Evolutionary conservation across 1,140 invertebrate species (phyloP).

Genomic region (Reticulitermes speratus): DNA sequence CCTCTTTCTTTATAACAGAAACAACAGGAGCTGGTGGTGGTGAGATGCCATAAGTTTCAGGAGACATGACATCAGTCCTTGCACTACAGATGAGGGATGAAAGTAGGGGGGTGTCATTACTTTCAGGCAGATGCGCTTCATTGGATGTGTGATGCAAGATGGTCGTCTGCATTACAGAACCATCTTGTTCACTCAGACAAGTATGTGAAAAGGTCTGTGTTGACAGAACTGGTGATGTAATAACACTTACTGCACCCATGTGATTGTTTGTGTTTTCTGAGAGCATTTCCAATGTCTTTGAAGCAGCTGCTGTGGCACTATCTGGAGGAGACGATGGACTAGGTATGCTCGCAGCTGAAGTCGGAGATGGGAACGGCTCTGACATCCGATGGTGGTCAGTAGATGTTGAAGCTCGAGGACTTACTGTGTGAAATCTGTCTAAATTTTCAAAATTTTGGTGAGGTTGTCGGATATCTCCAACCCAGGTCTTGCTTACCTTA

Average conservation of each 20-base stretch:
- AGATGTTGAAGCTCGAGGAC: slow-evolving; percentile 21
- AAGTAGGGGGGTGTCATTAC: slow-evolving; percentile 34
- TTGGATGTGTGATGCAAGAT: background rate
- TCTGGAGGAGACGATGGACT: slow-evolving; percentile 32
- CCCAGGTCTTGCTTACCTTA: background rate
- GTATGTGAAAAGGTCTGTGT: background rate
- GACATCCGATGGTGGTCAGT: slow-evolving; percentile 9
- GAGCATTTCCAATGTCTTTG: slow-evolving; percentile 30
- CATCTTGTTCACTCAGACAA: background rate
- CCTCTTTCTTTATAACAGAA: background rate
- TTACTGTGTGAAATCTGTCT: background rate
- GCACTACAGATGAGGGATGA: slow-evolving; percentile 38
- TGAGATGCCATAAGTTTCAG: background rate
- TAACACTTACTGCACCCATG: slow-evolving; percentile 27
- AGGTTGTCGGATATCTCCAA: background rate
- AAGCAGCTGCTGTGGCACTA: slow-evolving; percentile 23
- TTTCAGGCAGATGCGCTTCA: background rate
- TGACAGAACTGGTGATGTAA: slow-evolving; percentile 22
- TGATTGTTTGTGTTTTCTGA: background rate
- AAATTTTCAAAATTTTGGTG: background rate
- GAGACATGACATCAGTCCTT: background rate
- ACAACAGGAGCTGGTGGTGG: background rate
- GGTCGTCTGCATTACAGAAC: background rate
- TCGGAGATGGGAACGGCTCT: slow-evolving; percentile 27
- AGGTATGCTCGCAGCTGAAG: slow-evolving; percentile 27